These are phyloP conservation scores for Acropternis orthonyx DNA, from an alignment of 2,797 vertebrate species.

Conservation along the genomic window DNA sequence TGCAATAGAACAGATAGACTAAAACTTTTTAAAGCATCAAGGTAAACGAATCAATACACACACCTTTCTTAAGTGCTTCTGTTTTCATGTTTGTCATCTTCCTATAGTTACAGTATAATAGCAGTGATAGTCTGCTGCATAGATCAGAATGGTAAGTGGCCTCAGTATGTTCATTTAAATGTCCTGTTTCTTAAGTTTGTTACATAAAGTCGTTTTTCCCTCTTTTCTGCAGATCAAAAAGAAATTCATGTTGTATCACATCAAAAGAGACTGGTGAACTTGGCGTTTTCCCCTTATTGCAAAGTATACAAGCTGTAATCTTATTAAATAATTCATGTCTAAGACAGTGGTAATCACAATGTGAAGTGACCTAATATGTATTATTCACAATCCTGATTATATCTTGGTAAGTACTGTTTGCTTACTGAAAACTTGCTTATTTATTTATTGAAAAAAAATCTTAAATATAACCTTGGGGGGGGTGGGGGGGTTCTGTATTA, in stretches of 20 bases:
- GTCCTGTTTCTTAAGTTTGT: neutral
- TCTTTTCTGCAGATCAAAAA: conserved; percentile 25
- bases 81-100: neutral
- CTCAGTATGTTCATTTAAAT: neutral
- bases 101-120: neutral
- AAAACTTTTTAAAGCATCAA: neutral
- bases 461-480: neutral
- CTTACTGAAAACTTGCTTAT: neutral
- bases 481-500: neutral
- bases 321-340: neutral
- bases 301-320: neutral
- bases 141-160: neutral
- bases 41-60: neutral
- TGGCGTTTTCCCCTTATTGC: neutral
- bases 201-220: neutral
- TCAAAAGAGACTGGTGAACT: neutral
- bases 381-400: neutral
- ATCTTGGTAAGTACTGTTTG: neutral
- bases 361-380: neutral
- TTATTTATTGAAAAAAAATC: neutral
- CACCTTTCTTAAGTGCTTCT: neutral
- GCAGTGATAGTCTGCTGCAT: neutral
- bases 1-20: neutral
- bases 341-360: neutral
- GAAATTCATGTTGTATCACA: neutral